Evolutionary conservation across 2,797 vertebrate genomes (phyloP).

Genomic region (Danio aesculapii): DNA sequence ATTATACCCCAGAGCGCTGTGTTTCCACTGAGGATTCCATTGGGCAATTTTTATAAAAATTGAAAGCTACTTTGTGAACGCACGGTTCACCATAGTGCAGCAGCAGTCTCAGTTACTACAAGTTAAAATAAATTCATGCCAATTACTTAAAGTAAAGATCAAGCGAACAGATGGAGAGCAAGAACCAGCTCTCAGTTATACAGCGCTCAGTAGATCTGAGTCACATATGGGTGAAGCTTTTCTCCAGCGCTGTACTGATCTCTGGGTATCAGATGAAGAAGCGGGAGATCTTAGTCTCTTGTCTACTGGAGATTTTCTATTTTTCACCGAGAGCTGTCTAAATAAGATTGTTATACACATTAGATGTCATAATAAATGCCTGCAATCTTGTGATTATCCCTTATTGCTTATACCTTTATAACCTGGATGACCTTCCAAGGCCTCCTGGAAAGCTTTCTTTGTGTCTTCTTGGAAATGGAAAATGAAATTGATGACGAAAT

Average conservation of each 20-base stretch:
- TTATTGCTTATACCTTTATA: constrained; percentile 63
- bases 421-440: constrained; percentile 54
- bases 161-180: constrained; percentile 32
- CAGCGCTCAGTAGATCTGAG: constrained; percentile 18
- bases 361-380: background rate
- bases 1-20: constrained; percentile 25
- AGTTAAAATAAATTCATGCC: constrained; percentile 28
- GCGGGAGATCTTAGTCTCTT: background rate
- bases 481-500: background rate
- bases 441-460: constrained; percentile 21
- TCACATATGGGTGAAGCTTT: constrained; percentile 2
- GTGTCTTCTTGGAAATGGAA: background rate
- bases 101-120: background rate
- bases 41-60: constrained; percentile 3
- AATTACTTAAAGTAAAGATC: constrained; percentile 27
- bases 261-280: constrained; percentile 15
- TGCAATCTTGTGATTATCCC: background rate
- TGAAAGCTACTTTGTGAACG: constrained; percentile 19
- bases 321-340: constrained; percentile 1
- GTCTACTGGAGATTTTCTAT: background rate
- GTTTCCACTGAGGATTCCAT: constrained; percentile 19
- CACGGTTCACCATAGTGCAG: constrained; percentile 20
- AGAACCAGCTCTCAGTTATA: background rate
- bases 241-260: background rate
- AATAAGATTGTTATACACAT: background rate